Base-by-base conservation (phyloP, 2,113 vertebrate genomes). In the Riparia riparia region DNA sequence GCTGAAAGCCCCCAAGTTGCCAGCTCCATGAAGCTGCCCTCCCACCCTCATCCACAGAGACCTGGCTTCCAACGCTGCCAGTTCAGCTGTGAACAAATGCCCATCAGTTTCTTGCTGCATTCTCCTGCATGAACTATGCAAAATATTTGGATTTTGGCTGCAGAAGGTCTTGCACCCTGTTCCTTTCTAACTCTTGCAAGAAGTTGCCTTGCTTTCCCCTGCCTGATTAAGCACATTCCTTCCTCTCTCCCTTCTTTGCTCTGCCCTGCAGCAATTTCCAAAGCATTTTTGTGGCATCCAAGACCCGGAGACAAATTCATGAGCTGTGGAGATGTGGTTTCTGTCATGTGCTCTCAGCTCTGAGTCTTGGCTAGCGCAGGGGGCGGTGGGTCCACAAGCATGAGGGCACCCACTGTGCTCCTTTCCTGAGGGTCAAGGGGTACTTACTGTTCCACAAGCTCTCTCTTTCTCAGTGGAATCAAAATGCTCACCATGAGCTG, bases 261-360 rank as follows among this genome's bases (percentile, higher is more conserved):
- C 61, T 82, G 24, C 87, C 86, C 92, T 86, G 79, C 32, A 49
- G 79, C 44, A 32, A 83, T 80, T 93, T 94, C 34, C 79, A 95
- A 77, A 89, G 85, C 54, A 70, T 96, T 96, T 96, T 93, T 96
- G 85, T 83, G 79, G 85, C 56, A 76, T 88, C 26, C 1, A 4
- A 80, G 71, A 58, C 74, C 51, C 0, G 0, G 70, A 89, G 83
- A 72, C 13, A 69, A 81, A 93, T 78, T 70, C 54, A 28, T 76
- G 77, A 90, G 74, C 74, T 86, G 56, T 65, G 51, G 86, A 74
- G 73, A 85, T 92, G 82, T 45, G 93, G 92, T 70, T 91, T 82
- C 41, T 31, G 8, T 88, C 85, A 88, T 3, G 17, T 49, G 66
- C 64, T 25, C 6, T 54, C 20, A 56, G 21, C 57, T 72, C n/a